phyloP scores from a whole-genome alignment of 2,888 invertebrate genomes.

The Himalopsyche anomala region DNA sequence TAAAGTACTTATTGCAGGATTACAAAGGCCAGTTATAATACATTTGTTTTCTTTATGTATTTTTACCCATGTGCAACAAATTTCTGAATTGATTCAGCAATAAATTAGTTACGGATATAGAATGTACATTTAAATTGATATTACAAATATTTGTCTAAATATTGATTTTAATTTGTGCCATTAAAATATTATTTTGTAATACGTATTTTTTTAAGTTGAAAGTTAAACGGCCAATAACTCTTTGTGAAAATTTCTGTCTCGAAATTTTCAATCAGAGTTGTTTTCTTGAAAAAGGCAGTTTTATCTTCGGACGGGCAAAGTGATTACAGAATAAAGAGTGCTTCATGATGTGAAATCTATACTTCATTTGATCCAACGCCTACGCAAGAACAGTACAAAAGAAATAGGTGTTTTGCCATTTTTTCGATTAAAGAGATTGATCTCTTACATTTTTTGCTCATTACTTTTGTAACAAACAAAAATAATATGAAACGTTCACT shows the following conservation, averaged over 20 bases:
- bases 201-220: not conserved
- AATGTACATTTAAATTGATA: too few species aligned
- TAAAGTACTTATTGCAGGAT: too few species aligned
- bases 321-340: constrained; percentile 23
- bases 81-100: too few species aligned
- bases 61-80: too few species aligned
- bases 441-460: not conserved
- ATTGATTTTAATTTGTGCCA: too few species aligned
- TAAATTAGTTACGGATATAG: too few species aligned
- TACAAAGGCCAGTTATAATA: too few species aligned
- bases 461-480: too few species aligned
- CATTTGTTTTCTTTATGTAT: too few species aligned
- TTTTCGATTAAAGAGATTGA: not conserved
- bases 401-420: not conserved
- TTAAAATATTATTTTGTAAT: too few species aligned
- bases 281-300: constrained; percentile 6
- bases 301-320: constrained; percentile 1
- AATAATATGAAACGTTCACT: too few species aligned
- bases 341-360: constrained; percentile 34
- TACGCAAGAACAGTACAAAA: not conserved
- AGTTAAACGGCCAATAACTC: constrained; percentile 8
- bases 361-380: constrained; percentile 29
- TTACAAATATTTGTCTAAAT: too few species aligned
- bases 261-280: constrained; percentile 19
- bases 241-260: constrained; percentile 27